Conservation (phyloP, 2,888 invertebrate species). For the Oscheius sp. region DNA sequence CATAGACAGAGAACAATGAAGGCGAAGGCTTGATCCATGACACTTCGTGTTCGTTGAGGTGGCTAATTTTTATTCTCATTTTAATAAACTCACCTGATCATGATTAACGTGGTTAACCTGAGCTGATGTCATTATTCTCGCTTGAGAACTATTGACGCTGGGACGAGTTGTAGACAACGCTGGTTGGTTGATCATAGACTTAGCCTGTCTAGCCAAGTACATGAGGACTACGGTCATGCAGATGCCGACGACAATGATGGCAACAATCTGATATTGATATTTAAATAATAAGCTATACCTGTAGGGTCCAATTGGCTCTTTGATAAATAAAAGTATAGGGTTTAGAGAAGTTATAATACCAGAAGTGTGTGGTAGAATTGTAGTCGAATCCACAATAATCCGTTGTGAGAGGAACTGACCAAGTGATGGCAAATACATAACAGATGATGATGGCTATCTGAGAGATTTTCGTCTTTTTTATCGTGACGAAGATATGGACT, state of each 20-base stretch:
- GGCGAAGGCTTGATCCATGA: constrained; percentile 16
- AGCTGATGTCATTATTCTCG: no score
- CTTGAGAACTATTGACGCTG: no score
- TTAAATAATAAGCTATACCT: not conserved
- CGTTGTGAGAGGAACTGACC: constrained; percentile 7
- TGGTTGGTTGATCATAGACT: no score
- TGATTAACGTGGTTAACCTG: no score
- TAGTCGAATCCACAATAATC: constrained; percentile 17
- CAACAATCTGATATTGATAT: not conserved
- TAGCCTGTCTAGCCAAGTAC: constrained; percentile 13
- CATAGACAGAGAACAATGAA: constrained; percentile 19
- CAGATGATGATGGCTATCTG: not conserved
- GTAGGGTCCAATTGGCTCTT: not conserved
- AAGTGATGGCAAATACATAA: not conserved
- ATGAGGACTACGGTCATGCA: constrained; percentile 12
- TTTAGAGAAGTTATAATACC: constrained; percentile 11
- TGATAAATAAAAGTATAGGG: constrained; percentile 14
- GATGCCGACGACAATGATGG: not conserved
- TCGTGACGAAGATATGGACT: constrained; percentile 6
- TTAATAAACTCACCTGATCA: no score
- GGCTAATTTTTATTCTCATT: no score
- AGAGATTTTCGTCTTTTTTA: not conserved
- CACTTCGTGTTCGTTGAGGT: no score
- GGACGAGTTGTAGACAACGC: no score
- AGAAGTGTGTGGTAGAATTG: not conserved